A percentile compares a stretch with the other conserved stretches of the same genome.
Evolutionary conservation across 2,797 vertebrate species (phyloP).

Genomic region (Gymnodraco acuticeps): DNA sequence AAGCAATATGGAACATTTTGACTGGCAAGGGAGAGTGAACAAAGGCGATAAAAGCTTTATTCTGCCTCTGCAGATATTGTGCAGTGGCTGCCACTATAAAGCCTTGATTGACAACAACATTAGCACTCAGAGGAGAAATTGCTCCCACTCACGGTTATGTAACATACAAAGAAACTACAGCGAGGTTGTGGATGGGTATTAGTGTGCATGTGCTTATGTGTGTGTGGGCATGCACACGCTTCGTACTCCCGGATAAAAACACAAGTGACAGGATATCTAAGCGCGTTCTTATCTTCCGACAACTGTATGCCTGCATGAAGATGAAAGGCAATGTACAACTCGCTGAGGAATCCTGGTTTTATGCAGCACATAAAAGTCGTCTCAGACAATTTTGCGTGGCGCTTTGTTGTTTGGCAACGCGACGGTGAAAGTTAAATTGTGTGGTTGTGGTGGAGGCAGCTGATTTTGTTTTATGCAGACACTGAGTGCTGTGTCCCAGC

Average conservation of each 20-base stretch:
- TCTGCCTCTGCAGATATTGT: constrained; percentile 75
- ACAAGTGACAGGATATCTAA: constrained; percentile 67
- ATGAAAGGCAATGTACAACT: constrained; percentile 61
- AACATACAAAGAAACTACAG: constrained; percentile 72
- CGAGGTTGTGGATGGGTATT: constrained; percentile 52
- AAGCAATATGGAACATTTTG: constrained; percentile 54
- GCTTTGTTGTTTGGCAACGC: constrained; percentile 64
- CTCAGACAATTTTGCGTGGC: constrained; percentile 36
- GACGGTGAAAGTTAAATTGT: constrained; percentile 65
- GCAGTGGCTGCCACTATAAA: constrained; percentile 75
- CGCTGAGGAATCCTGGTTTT: constrained; percentile 57
- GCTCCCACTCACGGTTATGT: constrained; percentile 81
- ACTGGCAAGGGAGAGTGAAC: constrained; percentile 64
- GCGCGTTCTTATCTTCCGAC: constrained; percentile 63
- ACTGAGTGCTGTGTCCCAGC: constrained; percentile 52
- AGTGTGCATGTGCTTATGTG: constrained; percentile 30
- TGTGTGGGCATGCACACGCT: constrained; percentile 33
- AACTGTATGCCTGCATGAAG: constrained; percentile 60
- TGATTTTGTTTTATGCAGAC: constrained; percentile 65
- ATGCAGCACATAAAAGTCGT: constrained; percentile 55
- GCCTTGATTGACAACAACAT: constrained; percentile 83
- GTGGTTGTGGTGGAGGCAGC: constrained; percentile 58
- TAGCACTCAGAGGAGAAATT: constrained; percentile 75
- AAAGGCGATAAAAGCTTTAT: constrained; percentile 74
- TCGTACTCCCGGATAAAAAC: constrained; percentile 62